Base-by-base conservation (phyloP, 2,797 vertebrate species). In the Selene dorsalis region DNA sequence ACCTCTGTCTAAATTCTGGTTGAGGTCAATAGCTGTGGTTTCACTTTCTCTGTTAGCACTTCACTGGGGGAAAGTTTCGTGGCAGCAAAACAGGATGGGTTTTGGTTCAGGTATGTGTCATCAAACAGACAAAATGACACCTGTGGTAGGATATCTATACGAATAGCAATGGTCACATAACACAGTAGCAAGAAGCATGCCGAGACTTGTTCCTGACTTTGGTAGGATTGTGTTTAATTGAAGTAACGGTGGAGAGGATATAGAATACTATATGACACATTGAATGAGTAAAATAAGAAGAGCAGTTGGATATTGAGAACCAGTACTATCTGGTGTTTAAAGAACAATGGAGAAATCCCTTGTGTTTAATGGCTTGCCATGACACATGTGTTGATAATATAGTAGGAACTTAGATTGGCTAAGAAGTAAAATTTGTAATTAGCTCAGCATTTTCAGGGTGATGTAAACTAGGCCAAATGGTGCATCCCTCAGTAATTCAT, bases 1-100 rank as follows among this genome's bases (percentile, higher is more conserved):
- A 80, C 59, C 61, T 79, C 39, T 45, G 24, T 47, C 13, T 79
- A 47, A 76, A 39, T 69, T 84, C 39, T 65, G n/a, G 12, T 72
- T 84, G 75, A 81, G 88, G 87, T 83, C 81, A 87, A n/a, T 86
- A 22, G 53, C 50, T 20, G 50, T 81, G 74, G 84, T 87, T 91
- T 92, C 74, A 83, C 73, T 90, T 85, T 85, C 80, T 83, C 52
- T 3, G 35, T 72, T 62, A 85, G 86, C 71, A 73, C 79, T 89
- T 62, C 73, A 53, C 48, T 48, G 59, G 80, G 88, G 92, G 91
- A 88, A 91, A 89, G 84, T 93, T 94, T 92, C 22, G 69, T 59
- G 82, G 80, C 79, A 85, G 24, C 50, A 88, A 82, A 85, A 91
- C 91, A 88, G 84, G 79, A 86, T 75, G 87, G 79, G 24, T 18